A percentile compares a stretch with the other conserved stretches of the same genome.
These are phyloP conservation scores for Lobophora halterata DNA, from an alignment of 2,888 invertebrate species.

Conservation along the genomic window DNA sequence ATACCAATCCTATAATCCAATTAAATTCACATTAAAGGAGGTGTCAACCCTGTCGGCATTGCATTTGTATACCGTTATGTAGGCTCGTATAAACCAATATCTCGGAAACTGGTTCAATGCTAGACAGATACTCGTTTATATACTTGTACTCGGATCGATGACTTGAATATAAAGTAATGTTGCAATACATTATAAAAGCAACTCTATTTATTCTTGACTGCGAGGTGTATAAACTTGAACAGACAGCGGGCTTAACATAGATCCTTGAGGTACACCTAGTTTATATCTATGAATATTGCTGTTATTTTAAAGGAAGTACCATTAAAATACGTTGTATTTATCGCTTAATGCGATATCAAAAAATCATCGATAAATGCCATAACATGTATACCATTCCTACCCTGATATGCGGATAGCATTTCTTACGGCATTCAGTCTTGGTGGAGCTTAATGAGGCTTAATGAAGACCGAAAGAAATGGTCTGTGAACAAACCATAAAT, in stretches of 20 bases:
- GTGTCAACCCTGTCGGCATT: conserved; percentile 28
- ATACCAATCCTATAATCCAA: conserved; percentile 13
- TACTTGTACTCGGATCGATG: conserved; percentile 34
- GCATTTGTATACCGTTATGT: conserved; percentile 47
- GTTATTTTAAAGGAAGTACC: not conserved
- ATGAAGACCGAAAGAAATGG: conserved; percentile 17
- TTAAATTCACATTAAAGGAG: conserved; percentile 13
- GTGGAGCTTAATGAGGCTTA: conserved; percentile 18
- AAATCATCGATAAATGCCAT: conserved; percentile 16
- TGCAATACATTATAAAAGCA: conserved; percentile 17
- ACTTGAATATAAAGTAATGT: conserved; percentile 28
- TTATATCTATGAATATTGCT: not conserved
- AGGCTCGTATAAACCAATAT: conserved; percentile 39
- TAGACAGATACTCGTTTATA: conserved; percentile 56
- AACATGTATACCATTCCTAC: conserved; percentile 8
- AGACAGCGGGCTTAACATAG: conserved; percentile 10
- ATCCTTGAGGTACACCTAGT: conserved; percentile 6
- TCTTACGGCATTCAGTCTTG: conserved; percentile 16
- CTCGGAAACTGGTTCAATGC: conserved; percentile 60
- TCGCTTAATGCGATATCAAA: conserved; percentile 7
- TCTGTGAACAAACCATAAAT: conserved; percentile 19
- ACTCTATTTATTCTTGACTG: conserved; percentile 22
- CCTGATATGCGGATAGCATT: conserved; percentile 20
- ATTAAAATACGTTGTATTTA: not conserved
- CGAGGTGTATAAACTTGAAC: conserved; percentile 2